Conservation (phyloP, 2,888 invertebrate genomes). For the Bruchidius siliquastri region DNA sequence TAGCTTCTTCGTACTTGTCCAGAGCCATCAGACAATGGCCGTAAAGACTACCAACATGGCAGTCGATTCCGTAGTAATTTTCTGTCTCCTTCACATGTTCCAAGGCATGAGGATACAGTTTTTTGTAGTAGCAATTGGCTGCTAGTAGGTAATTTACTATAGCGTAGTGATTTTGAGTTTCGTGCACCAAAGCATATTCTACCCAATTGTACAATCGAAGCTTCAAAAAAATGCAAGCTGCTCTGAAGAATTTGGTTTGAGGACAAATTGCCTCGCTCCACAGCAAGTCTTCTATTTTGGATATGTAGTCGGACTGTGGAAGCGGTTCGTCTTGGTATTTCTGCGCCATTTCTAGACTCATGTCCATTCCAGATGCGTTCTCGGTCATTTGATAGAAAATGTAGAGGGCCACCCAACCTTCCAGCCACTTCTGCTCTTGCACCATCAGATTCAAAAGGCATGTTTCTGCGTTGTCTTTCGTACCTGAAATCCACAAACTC, state of each 20-base stretch:
- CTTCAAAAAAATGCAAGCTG: conserved; percentile 38
- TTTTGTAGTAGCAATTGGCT: conserved; percentile 36
- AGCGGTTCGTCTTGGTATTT: conserved; percentile 28
- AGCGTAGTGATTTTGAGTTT: conserved; percentile 31
- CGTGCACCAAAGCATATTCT: conserved; percentile 36
- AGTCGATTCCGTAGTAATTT: conserved; percentile 33
- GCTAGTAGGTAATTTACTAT: conserved; percentile 39
- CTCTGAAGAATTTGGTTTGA: conserved; percentile 34
- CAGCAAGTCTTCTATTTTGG: conserved; percentile 32
- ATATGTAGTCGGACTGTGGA: conserved; percentile 22
- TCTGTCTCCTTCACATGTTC: conserved; percentile 38
- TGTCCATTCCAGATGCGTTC: conserved; percentile 37
- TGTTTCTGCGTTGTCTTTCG: conserved; percentile 38
- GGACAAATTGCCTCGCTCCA: conserved; percentile 37
- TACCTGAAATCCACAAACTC: not conserved
- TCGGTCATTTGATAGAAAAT: conserved; percentile 36
- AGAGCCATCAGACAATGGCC: conserved; percentile 38
- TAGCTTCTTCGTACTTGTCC: conserved; percentile 29
- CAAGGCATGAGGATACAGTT: conserved; percentile 37
- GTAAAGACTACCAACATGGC: conserved; percentile 3
- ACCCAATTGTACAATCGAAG: conserved; percentile 36
- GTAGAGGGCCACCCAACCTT: conserved; percentile 43
- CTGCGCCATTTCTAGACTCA: conserved; percentile 35
- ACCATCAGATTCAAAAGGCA: conserved; percentile 38
- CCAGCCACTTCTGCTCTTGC: conserved; percentile 36